phyloP scores from a whole-genome alignment of 2,797 vertebrate genomes.

The Sarcophilus harrisii region DNA sequence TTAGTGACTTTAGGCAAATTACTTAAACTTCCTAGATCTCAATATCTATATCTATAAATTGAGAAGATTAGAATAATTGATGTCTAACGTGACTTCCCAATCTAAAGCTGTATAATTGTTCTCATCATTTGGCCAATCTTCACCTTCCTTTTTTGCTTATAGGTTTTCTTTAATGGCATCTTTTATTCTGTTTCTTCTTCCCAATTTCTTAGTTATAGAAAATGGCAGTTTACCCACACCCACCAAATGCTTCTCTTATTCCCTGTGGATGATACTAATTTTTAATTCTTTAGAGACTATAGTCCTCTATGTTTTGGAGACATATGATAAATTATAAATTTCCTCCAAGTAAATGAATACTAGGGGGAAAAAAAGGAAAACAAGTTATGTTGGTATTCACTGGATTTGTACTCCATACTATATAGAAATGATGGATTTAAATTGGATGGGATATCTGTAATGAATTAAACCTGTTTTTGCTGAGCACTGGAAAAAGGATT shows the following conservation, averaged over 20 bases:
- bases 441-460: slow-evolving; percentile 10
- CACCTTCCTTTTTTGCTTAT: neutral
- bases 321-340: neutral
- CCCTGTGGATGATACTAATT: neutral
- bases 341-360: neutral
- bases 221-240: neutral
- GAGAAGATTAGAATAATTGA: neutral
- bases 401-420: neutral
- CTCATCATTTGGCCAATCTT: neutral
- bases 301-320: neutral
- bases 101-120: neutral
- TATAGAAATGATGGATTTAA: neutral
- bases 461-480: slow-evolving; percentile 23
- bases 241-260: neutral
- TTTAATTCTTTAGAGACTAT: neutral
- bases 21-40: neutral
- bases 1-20: neutral
- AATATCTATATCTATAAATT: neutral
- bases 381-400: neutral
- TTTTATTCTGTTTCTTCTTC: neutral
- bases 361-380: neutral
- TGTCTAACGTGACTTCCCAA: neutral
- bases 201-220: neutral
- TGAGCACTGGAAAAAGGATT: slow-evolving; percentile 28
- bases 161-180: neutral